Base-by-base conservation (phyloP, 2,797 vertebrate species). In the Enteromius treurensis region DNA sequence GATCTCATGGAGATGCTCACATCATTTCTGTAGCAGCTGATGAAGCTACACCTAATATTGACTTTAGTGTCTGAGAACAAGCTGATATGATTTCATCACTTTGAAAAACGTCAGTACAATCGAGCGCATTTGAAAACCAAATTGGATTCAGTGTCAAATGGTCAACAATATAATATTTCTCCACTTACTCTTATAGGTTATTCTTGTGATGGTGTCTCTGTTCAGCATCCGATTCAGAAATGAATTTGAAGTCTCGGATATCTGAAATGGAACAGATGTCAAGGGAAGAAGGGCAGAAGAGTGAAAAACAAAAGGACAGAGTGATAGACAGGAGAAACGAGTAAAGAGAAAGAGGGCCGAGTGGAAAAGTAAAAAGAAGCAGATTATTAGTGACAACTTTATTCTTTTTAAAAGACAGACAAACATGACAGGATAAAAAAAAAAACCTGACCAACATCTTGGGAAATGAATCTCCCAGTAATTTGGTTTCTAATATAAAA, bases 131-230 rank as follows among this genome's bases (percentile, higher is more conserved):
- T 74, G 19, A 34, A 53, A 74, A 53, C 10, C 26, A 34, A 37
- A 37, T 14, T 34, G 1, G 21, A 23, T 58, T 40, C 37, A 14
- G 32, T 55, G 32, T 83, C 40, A 73, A 14, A 60, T 29, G 70
- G 40, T 47, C 67, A 77, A 79, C 32, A 74, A 42, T 45, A 23
- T 71, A 51, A 49, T 42, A n/a, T 71, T 1, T 49, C 73, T 10
- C 34, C 13, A 96, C 98, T 98, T 97, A 99, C 98, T 99, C 95
- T 99, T 99, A 90, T 99, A 99, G 0, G 98, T 99, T 97, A 99
- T 99, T 98, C 98, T 99, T 19, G 98, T 99, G 91, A 99, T 99
- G 91, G 97, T 99, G 93, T 99, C 98, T 96, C 98, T 99, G 95
- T 98, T 99, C 91, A 99, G 93, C 97, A 99, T 98, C 89, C 97